Conservation (phyloP, 2,888 invertebrate species). For the Leptinotarsa peninsularis region DNA sequence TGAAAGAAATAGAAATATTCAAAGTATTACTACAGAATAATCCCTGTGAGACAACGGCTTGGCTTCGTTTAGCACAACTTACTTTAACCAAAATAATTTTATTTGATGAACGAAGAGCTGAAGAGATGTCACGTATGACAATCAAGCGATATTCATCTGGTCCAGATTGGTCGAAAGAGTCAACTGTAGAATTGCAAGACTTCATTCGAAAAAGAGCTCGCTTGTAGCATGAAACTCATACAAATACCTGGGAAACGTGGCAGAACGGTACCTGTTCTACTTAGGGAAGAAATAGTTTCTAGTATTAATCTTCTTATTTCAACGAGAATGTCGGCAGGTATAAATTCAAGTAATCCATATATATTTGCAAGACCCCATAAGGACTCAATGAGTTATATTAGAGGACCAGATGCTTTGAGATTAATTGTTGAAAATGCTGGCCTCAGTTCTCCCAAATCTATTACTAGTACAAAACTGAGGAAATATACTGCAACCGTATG, state of each 20-base stretch:
- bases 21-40: constrained; percentile 18
- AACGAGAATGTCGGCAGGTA: constrained; percentile 10
- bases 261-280: constrained; percentile 31
- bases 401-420: too few species aligned
- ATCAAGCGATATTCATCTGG: constrained; percentile 31
- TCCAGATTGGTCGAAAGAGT: constrained; percentile 31
- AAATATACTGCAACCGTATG: too few species aligned
- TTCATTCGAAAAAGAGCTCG: constrained; percentile 30
- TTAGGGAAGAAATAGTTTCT: constrained; percentile 30
- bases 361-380: not conserved
- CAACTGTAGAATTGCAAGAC: constrained; percentile 28
- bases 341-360: not conserved
- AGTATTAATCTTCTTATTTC: constrained; percentile 16
- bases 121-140: constrained; percentile 38
- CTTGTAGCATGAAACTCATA: constrained; percentile 26
- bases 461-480: too few species aligned
- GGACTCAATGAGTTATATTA: too few species aligned
- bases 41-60: constrained; percentile 14
- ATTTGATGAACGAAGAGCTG: constrained; percentile 41
- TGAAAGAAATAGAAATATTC: constrained; percentile 28
- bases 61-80: constrained; percentile 19
- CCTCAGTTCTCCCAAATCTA: too few species aligned
- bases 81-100: constrained; percentile 30
- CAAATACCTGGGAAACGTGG: constrained; percentile 26
- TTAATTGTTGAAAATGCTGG: too few species aligned